A percentile compares a stretch with the other conserved stretches of the same genome.
phyloP scores from a whole-genome alignment of 30 jellyfish, hydroid and myxozoan genomes.

The Cassiopea xamachana region DNA sequence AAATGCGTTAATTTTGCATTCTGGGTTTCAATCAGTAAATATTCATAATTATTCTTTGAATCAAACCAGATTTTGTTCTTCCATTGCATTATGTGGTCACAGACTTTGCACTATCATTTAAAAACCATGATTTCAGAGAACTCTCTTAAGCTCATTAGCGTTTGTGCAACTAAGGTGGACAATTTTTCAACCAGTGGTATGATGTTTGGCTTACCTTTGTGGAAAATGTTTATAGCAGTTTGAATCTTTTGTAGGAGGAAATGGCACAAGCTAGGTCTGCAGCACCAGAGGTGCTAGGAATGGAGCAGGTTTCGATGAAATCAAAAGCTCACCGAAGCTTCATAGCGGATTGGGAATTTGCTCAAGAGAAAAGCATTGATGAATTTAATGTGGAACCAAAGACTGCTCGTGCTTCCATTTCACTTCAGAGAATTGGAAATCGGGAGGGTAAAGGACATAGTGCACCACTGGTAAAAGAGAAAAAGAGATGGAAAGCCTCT shows the following conservation, averaged over 20 bases:
- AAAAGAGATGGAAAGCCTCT: not conserved
- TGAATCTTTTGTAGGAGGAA: not conserved
- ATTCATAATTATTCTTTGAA: not conserved
- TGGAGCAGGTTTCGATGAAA: not conserved
- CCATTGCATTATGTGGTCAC: constrained; percentile 13
- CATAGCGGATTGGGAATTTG: not conserved
- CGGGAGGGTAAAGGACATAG: not conserved
- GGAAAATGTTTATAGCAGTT: not conserved
- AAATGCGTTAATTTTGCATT: not conserved
- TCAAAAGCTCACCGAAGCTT: not conserved
- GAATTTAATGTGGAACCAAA: not conserved
- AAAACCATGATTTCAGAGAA: not conserved
- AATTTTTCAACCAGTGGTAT: not conserved
- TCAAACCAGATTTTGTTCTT: constrained; percentile 1
- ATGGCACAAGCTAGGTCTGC: not conserved
- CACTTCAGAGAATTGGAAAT: not conserved
- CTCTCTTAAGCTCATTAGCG: constrained; percentile 11
- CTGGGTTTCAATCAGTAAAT: not conserved
- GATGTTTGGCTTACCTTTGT: not conserved
- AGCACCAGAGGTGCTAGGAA: not conserved
- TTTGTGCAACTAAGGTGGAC: not conserved
- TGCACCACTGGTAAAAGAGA: not conserved
- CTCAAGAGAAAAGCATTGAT: not conserved
- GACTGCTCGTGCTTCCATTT: not conserved
- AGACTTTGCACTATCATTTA: not conserved